Conservation (phyloP, 2,888 invertebrate genomes). For the Archaeoteleia sp. region DNA sequence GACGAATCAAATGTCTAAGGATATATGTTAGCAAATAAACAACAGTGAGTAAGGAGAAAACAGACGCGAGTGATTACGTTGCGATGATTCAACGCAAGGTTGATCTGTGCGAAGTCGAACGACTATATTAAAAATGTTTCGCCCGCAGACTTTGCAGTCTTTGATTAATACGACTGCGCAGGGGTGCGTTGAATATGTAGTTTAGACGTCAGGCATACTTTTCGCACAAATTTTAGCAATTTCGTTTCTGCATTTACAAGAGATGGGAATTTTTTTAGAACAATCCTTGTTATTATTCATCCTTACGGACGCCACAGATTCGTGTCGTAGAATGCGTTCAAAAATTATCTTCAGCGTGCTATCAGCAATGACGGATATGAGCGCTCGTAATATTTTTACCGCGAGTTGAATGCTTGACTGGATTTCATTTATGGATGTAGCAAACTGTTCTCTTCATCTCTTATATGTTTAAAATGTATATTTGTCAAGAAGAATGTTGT, state of each 20-base stretch:
- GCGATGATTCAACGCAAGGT: too few relatives aligned
- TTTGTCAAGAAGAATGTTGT: conserved; percentile 64
- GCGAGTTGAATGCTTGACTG: too few relatives aligned
- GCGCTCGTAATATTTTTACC: conserved; percentile 33
- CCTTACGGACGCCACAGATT: too few relatives aligned
- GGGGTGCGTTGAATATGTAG: too few relatives aligned
- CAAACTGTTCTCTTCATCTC: conserved; percentile 43
- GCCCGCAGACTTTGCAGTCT: too few relatives aligned
- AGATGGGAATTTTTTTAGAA: conserved; percentile 38
- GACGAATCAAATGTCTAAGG: conserved; percentile 45
- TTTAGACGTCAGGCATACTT: conserved; percentile 45
- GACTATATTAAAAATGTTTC: too few relatives aligned
- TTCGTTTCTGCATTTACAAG: conserved; percentile 16
- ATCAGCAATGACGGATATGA: conserved; percentile 38
- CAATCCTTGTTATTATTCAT: conserved; percentile 25
- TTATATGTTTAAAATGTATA: conserved; percentile 67
- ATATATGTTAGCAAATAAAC: conserved; percentile 19
- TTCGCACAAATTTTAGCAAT: conserved; percentile 32
- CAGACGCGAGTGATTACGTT: not conserved
- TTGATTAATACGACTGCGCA: too few relatives aligned
- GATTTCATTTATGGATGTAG: too few relatives aligned
- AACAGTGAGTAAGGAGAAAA: conserved; percentile 6
- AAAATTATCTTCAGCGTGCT: too few relatives aligned
- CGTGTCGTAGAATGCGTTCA: too few relatives aligned
- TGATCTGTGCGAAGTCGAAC: too few relatives aligned